Percentiles rank a stretch among this genome's conserved stretches.
phyloP scores from a whole-genome alignment of 2,113 vertebrate genomes.

The Eolophus roseicapilla region DNA sequence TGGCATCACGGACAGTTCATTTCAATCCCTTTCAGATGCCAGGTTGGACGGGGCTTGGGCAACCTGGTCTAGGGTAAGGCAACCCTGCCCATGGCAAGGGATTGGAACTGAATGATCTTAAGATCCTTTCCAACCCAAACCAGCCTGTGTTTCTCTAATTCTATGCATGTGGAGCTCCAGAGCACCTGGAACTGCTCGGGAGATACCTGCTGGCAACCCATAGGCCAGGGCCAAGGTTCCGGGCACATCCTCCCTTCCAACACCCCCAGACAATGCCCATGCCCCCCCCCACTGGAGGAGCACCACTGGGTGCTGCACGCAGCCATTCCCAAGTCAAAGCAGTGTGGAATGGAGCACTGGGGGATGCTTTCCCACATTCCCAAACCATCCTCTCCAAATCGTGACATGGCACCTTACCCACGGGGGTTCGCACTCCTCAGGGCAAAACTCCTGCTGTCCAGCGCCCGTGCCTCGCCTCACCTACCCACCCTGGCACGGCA shows the following conservation, averaged over 20 bases:
- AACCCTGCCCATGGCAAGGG: neutral
- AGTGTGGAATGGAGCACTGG: accelerated
- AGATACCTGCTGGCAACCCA: neutral
- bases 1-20: accelerated
- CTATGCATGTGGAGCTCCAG: neutral
- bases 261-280: too few relatives aligned
- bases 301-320: neutral
- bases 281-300: accelerated
- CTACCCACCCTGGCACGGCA: neutral
- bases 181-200: neutral
- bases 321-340: neutral
- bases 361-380: too few relatives aligned
- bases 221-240: neutral
- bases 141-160: neutral
- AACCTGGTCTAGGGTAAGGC: neutral
- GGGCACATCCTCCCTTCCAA: neutral
- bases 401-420: accelerated
- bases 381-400: neutral
- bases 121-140: neutral
- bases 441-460: neutral
- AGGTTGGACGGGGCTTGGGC: neutral
- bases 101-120: neutral
- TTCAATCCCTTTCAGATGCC: neutral
- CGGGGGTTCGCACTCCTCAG: neutral
- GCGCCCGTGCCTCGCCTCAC: neutral